Evolutionary conservation across 2,888 invertebrate genomes (phyloP).

Genomic region (Atethmia centrago): DNA sequence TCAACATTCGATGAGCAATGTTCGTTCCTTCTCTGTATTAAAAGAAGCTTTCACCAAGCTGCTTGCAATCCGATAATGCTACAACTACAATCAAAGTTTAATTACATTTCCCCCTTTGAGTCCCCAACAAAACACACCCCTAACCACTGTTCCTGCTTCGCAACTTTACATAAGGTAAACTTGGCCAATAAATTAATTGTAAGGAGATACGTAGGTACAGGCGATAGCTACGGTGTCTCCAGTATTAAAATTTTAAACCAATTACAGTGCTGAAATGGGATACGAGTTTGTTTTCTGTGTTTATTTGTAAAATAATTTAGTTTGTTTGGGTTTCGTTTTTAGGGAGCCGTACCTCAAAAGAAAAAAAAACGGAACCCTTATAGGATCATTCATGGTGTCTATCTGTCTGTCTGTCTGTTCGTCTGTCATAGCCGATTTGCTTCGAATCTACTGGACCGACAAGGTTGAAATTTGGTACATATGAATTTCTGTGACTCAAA

Average conservation of each 20-base stretch:
- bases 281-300: neutral
- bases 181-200: conserved; percentile 71
- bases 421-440: too few species aligned
- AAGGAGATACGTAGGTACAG: conserved; percentile 62
- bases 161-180: conserved; percentile 68
- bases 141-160: conserved; percentile 39
- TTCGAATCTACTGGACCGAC: too few species aligned
- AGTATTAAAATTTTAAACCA: conserved; percentile 64
- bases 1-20: too few species aligned
- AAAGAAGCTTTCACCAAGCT: neutral
- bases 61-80: conserved; percentile 6
- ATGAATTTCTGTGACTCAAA: too few species aligned
- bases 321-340: too few species aligned
- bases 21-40: too few species aligned
- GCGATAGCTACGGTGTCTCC: conserved; percentile 45
- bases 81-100: conserved; percentile 46
- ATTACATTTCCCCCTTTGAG: conserved; percentile 53
- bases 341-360: too few species aligned
- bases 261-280: conserved; percentile 44
- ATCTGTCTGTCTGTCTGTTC: too few species aligned
- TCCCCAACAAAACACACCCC: conserved; percentile 39
- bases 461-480: too few species aligned
- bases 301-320: neutral
- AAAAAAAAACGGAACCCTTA: too few species aligned
- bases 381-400: too few species aligned